A percentile compares a stretch with the other conserved stretches of the same genome.
Evolutionary conservation across 2,888 invertebrate species (phyloP).

Genomic region (Icerya purchasi): DNA sequence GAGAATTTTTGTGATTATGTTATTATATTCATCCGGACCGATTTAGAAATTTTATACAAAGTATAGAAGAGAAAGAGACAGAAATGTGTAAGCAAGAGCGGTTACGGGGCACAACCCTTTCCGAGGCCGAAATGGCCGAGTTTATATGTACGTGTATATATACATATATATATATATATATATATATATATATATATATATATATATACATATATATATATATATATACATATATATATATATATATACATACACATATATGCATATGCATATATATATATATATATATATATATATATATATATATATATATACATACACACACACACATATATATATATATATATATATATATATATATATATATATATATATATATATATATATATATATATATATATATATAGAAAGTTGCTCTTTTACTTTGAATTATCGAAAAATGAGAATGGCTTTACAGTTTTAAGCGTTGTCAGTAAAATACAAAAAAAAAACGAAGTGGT

Average conservation of each 20-base stretch:
- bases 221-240: not conserved
- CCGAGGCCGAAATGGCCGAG: no score
- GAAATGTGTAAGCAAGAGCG: no score
- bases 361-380: not conserved
- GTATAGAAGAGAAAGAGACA: no score
- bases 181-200: not conserved
- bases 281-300: not conserved
- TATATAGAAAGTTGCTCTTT: not conserved
- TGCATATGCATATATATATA: not conserved
- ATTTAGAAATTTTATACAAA: no score
- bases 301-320: not conserved
- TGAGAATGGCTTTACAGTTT: not conserved
- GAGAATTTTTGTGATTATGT: no score
- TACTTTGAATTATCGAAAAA: not conserved
- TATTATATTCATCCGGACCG: no score
- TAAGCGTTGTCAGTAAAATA: not conserved
- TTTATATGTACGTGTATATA: no score
- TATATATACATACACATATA: not conserved
- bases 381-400: not conserved
- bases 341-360: not conserved
- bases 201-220: not conserved
- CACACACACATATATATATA: not conserved
- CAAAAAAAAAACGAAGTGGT: not conserved
- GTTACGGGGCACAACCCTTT: no score
- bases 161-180: not conserved